These are phyloP conservation scores for Pseudomyrmex gracilis DNA, from an alignment of 1,140 invertebrate species.

Conservation along the genomic window DNA sequence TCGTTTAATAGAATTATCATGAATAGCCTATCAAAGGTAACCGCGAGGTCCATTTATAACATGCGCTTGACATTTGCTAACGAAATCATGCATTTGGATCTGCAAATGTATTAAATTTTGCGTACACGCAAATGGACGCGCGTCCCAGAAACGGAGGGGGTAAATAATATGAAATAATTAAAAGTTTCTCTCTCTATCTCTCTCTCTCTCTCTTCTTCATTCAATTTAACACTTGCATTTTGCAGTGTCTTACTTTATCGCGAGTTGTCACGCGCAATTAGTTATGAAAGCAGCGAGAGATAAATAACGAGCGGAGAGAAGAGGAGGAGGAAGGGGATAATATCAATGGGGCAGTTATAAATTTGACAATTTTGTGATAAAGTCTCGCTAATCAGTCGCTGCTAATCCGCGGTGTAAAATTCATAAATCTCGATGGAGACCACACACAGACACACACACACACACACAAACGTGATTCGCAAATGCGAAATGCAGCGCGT, in stretches of 20 bases:
- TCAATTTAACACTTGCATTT: not conserved
- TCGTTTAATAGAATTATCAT: slow-evolving; percentile 56
- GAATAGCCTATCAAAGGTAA: slow-evolving; percentile 36
- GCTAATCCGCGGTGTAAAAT: slow-evolving; percentile 40
- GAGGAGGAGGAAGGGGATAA: too few relatives aligned
- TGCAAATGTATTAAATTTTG: not conserved
- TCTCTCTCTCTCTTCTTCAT: not conserved
- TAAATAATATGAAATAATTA: too few relatives aligned
- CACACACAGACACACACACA: not conserved
- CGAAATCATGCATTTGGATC: not conserved
- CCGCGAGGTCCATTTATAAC: slow-evolving; percentile 26
- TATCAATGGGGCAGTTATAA: slow-evolving; percentile 42
- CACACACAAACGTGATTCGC: not conserved
- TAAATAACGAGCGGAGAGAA: slow-evolving; percentile 8
- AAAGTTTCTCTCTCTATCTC: too few relatives aligned
- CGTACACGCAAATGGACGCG: too few relatives aligned
- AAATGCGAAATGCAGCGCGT: slow-evolving; percentile 11
- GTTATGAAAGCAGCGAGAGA: not conserved
- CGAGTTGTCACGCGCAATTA: slow-evolving; percentile 1
- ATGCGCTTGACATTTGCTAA: slow-evolving; percentile 20
- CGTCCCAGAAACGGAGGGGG: too few relatives aligned
- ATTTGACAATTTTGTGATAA: slow-evolving; percentile 38
- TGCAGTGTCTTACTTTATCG: slow-evolving; percentile 19
- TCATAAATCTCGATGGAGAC: slow-evolving; percentile 31
- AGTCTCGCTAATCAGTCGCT: slow-evolving; percentile 33